These are phyloP conservation scores for Lordiphosa stackelbergi DNA, from an alignment of 1,140 invertebrate species.

Conservation along the genomic window DNA sequence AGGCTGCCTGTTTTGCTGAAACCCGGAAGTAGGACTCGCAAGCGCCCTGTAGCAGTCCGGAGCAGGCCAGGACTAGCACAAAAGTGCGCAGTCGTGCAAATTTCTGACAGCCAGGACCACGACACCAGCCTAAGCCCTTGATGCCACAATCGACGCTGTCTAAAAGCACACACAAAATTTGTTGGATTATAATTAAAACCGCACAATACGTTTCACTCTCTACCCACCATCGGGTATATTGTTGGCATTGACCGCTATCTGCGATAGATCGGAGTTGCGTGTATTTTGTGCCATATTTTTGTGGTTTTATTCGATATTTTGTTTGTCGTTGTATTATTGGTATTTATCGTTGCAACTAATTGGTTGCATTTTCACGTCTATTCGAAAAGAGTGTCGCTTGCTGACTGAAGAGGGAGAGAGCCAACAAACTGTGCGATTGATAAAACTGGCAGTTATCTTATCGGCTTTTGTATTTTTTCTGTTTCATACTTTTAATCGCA, in stretches of 20 bases:
- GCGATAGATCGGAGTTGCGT: constrained; percentile 65
- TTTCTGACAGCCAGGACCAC: constrained; percentile 79
- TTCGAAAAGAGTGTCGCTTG: constrained; percentile 41
- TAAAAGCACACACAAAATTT: constrained; percentile 15
- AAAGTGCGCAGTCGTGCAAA: constrained; percentile 80
- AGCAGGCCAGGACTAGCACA: constrained; percentile 78
- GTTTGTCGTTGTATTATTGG: constrained; percentile 6
- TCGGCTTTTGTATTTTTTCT: constrained; percentile 16
- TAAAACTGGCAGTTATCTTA: constrained; percentile 51
- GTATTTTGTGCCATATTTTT: constrained; percentile 51
- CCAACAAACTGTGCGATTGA: constrained; percentile 17
- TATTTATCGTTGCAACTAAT: constrained; percentile 19
- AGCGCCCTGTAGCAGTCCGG: constrained; percentile 79
- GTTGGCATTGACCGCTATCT: constrained; percentile 67
- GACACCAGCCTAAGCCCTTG: constrained; percentile 78
- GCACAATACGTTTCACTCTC: neutral
- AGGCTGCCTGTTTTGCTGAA: constrained; percentile 79
- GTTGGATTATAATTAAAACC: neutral
- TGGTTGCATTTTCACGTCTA: constrained; percentile 53
- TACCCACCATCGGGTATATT: constrained; percentile 69
- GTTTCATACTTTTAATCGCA: constrained; percentile 18
- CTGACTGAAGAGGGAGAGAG: constrained; percentile 31
- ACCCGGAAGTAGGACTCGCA: constrained; percentile 79
- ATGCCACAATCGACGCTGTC: constrained; percentile 82
- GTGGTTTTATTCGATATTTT: constrained; percentile 30